Conservation (phyloP, 2,113 vertebrate genomes). For the Microtus richardsoni region DNA sequence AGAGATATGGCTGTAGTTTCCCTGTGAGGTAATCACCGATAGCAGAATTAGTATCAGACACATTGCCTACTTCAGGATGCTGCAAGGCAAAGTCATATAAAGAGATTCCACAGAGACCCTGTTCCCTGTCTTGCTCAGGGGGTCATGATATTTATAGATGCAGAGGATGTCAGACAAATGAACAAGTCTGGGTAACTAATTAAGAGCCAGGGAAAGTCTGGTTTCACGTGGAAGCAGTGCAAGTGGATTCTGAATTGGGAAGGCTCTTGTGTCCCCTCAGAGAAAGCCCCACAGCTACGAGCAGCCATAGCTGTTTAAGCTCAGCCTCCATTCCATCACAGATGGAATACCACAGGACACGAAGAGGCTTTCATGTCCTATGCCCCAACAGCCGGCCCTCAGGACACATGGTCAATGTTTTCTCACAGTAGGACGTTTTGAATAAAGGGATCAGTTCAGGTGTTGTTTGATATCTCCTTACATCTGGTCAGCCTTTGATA, state of each 20-base stretch:
- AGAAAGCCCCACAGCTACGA: not conserved
- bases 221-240: not conserved
- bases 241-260: not conserved
- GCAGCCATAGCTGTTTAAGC: not conserved
- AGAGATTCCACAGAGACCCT: not conserved
- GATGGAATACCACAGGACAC: fast-evolving
- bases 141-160: not conserved
- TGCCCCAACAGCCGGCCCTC: fast-evolving
- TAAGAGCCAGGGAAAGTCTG: not conserved
- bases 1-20: not conserved
- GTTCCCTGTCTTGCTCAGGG: not conserved
- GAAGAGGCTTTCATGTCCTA: fast-evolving
- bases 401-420: not conserved
- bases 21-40: not conserved
- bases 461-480: not conserved
- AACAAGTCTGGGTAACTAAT: not conserved
- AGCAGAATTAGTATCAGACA: not conserved
- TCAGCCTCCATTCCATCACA: fast-evolving
- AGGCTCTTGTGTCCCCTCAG: not conserved
- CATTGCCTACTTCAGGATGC: not conserved
- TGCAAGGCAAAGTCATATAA: not conserved
- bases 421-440: not conserved
- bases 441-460: not conserved
- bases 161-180: not conserved
- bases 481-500: not conserved